These are phyloP conservation scores for Eudemis profundana DNA, from an alignment of 2,888 invertebrate genomes.

Conservation along the genomic window DNA sequence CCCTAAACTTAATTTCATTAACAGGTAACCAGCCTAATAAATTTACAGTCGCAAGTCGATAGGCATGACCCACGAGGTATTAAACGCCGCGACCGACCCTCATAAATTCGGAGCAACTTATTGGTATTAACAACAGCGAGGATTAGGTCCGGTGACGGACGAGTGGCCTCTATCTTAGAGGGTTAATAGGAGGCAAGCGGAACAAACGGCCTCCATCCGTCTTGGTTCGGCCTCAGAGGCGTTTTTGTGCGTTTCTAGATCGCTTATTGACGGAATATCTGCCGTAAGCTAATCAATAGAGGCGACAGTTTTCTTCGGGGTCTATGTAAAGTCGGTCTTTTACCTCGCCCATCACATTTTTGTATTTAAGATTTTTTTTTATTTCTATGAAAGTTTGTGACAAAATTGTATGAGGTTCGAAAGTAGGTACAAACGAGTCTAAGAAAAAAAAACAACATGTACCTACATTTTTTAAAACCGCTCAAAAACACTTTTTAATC, in stretches of 20 bases:
- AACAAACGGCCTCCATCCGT: constrained; percentile 72
- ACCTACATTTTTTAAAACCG: too few relatives aligned
- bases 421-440: too few relatives aligned
- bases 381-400: too few relatives aligned
- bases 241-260: constrained; percentile 1
- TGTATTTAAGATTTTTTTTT: too few relatives aligned
- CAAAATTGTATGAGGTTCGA: too few relatives aligned
- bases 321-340: too few relatives aligned
- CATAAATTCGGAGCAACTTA: constrained; percentile 64
- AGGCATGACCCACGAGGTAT: constrained; percentile 39
- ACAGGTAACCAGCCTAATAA: constrained; percentile 32
- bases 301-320: too few relatives aligned
- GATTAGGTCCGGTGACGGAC: constrained; percentile 57
- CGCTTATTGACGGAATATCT: constrained; percentile 19
- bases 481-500: too few relatives aligned
- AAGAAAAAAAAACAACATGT: too few relatives aligned
- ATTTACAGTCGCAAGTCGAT: constrained; percentile 29
- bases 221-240: constrained; percentile 53
- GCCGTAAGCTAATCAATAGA: neutral
- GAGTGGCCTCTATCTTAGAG: constrained; percentile 65
- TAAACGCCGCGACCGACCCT: constrained; percentile 52
- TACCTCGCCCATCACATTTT: too few relatives aligned
- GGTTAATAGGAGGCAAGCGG: constrained; percentile 75
- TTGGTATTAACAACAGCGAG: constrained; percentile 61
- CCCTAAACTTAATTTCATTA: constrained; percentile 34